Base-by-base conservation (phyloP, 2,113 vertebrate genomes). In the Erinaceus europaeus region DNA sequence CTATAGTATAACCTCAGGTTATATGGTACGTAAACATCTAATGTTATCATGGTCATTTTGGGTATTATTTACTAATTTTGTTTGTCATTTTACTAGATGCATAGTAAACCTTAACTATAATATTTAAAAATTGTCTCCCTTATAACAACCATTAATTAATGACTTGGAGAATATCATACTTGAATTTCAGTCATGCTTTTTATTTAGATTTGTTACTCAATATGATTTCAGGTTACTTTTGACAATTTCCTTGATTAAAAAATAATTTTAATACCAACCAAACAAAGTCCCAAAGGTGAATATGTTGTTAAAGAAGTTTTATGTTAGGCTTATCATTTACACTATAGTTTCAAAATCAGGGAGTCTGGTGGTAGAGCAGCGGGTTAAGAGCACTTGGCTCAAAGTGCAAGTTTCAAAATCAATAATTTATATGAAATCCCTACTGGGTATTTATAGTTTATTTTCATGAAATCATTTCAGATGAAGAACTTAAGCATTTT, bases 31-130 rank as follows among this genome's bases (percentile, higher is more conserved):
- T 84, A 69, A 64, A 48, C 17, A 32, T 44, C 72, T 32, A 59
- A 40, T 76, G 80, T 89, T 85, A 42, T n/a, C 34, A 23, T 40
- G 55, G 11, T 65, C 79, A 25, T 61, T 76, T 57, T 53, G 25
- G 23, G 53, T 27, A n/a, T n/a, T n/a, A n/a, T 57, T 57, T 29
- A 57, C 55, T 57, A 11, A 57, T 57, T 27, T 57, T 67, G 20
- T 57, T 80, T 65, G 7, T 85, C 55, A 76, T 91, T 85, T 81
- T 75, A 57, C 53, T 65, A 42, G 25, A 91, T 25, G 9, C 67
- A 86, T 89, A 81, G 44, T 86, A 87, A 80, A 78, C 75, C 29
- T 53, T 85, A 75, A 55, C 55, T 74, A 55, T 38, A 73, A 57
- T 18, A 55, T 77, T 77, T 90, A 40, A 50, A 38, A 85, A 53